Conservation (phyloP, 2,113 vertebrate genomes). For the Gavia stellata region DNA sequence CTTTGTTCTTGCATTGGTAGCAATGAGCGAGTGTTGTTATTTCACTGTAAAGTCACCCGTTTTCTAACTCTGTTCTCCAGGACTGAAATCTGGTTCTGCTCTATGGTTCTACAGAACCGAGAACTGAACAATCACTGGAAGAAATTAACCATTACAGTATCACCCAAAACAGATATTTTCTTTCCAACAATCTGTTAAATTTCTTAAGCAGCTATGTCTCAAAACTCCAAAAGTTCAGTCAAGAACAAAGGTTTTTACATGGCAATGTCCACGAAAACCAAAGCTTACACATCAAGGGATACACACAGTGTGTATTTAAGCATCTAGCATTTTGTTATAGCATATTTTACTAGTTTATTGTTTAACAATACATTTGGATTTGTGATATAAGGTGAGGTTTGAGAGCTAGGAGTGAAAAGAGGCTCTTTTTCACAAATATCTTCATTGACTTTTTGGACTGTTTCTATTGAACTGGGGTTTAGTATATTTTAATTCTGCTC, state of each 20-base stretch:
- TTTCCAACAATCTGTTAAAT: background rate
- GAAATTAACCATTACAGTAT: background rate
- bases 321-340: background rate
- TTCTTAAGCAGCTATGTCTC: background rate
- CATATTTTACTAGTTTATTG: background rate
- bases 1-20: background rate
- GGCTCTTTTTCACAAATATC: background rate
- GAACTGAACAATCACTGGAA: background rate
- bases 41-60: background rate
- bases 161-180: background rate
- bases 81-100: background rate
- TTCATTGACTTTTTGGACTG: background rate
- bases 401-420: background rate
- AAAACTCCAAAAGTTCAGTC: background rate
- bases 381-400: background rate
- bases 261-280: background rate
- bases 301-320: background rate
- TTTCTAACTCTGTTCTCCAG: background rate
- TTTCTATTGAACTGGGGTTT: background rate
- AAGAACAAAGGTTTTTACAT: background rate
- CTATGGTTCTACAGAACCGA: background rate
- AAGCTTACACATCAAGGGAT: background rate
- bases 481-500: background rate
- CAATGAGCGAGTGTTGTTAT: background rate
- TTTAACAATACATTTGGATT: background rate